Base-by-base conservation (phyloP, 2,113 vertebrate species). In the Pangasianodon hypophthalmus region DNA sequence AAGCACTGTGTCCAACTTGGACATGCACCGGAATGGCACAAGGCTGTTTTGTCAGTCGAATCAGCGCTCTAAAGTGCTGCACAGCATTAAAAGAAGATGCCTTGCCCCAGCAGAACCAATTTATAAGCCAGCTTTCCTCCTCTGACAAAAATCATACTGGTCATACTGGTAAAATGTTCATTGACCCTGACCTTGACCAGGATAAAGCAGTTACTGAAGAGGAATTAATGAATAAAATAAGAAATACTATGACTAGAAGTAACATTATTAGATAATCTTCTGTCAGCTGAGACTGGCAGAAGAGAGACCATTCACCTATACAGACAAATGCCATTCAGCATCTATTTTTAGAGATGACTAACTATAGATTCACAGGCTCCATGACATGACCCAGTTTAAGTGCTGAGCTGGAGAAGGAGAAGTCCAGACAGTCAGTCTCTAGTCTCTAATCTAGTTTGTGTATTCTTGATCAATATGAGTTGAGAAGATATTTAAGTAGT, bases 291-390 rank as follows among this genome's bases (percentile, higher is more conserved):
- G 16, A 37, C 79, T 16, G 44, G 26, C 46, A 79, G 19, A 79
- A 29, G 7, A 11, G 75, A 79, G 75, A 79, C 79, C 29, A 58
- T 64, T 64, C 46, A 50, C 46, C 37, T 62, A 8, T 48, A 50
- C 41, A 81, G 26, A 44, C 80, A 83, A 71, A 56, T 75, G 29
- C 3, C 88, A 52, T 71, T 46, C 32, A 13, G 11, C 4, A 3
- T 56, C 81, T 84, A 88, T 88, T 60, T 60, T 67, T 84, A 84
- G 62, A 4, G 6, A 48, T 52, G 37, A 37, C 62, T n/a, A 88
- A 84, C 21, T 29, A 71, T 84, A 88, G 81, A n/a, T 29, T 88
- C 64, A 48, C 67, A 60, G 62, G 37, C 52, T 69, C 52, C 5
- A 58, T 48, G 18, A 50, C 46, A 67, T 88, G 87, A 83, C 48